Base-by-base conservation (phyloP, 2,113 vertebrate species). In the Jaculus jaculus region DNA sequence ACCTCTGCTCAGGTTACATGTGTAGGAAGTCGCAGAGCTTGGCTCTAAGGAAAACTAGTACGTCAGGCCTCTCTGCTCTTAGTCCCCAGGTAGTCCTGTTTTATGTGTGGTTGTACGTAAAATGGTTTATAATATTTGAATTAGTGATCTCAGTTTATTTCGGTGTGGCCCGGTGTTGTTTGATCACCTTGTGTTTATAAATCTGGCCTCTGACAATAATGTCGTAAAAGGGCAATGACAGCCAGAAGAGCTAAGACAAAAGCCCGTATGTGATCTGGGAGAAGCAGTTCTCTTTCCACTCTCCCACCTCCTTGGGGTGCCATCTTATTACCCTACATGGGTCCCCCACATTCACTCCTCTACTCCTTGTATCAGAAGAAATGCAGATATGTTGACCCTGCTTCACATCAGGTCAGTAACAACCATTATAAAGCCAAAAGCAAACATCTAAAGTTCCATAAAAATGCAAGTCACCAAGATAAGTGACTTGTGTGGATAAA, bases 371-470 rank as follows among this genome's bases (percentile, higher is more conserved):
- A 20, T 34, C 66, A 72, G 58, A 89, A 85, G 73, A 90, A 84
- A 34, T 28, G 23, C 17, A 71, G 39, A 75, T 83, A 51, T 94
- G 84, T 81, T 85, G 26, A 88, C 30, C 58, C 32, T 47, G 11
- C 78, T 80, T 93, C 21, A n/a, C 61, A 80, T 39, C 84, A 93
- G 32, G 51, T 68, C 85, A 3, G 1, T n/a, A 89, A 77, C 6
- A 84, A 79, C 68, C 30, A 51, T 47, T 72, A 72, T 32, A 65
- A 68, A 58, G 42, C 24, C 74, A 10, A 74, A 96, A 91, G 3
- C 47, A 93, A 90, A 54, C 34, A 81, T 73, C n/a, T 66, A 9
- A 61, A 92, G 47, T 20, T 73, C 78, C 61, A 16, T 66, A n/a
- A 71, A 90, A 65, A 79, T 79, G 32, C 11, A 94, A 47, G 68